phyloP scores from a whole-genome alignment of 2,888 invertebrate species.

The Amiota communis region DNA sequence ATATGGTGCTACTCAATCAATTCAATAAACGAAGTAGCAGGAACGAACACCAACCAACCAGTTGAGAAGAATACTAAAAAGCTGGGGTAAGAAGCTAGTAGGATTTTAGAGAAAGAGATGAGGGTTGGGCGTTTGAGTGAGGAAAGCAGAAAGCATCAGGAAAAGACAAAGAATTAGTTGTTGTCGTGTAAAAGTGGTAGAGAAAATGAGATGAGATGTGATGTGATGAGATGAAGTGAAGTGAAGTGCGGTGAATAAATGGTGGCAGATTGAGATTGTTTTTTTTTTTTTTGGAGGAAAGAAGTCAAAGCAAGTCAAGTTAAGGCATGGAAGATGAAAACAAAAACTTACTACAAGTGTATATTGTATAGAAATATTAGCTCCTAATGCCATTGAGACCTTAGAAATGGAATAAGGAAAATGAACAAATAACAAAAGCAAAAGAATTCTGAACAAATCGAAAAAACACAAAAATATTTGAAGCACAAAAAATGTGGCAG shows the following conservation, averaged over 20 bases:
- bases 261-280: too few species aligned
- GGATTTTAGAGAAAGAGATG: too few species aligned
- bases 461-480: conserved; percentile 43
- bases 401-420: background rate
- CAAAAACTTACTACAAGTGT: conserved; percentile 28
- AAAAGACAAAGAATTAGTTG: too few species aligned
- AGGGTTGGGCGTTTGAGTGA: too few species aligned
- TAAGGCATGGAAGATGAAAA: background rate
- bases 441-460: conserved; percentile 36
- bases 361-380: conserved; percentile 61
- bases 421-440: conserved; percentile 35
- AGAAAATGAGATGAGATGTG: too few species aligned
- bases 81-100: too few species aligned
- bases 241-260: too few species aligned
- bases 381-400: conserved; percentile 67
- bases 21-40: conserved; percentile 40
- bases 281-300: too few species aligned
- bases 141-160: too few species aligned
- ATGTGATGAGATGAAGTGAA: too few species aligned
- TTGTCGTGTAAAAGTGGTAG: too few species aligned
- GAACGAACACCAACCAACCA: conserved; percentile 54
- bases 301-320: too few species aligned
- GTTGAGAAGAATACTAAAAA: background rate
- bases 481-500: conserved; percentile 58
- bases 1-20: conserved; percentile 61